phyloP scores from a whole-genome alignment of 2,888 invertebrate species.

The Archips xylosteana region DNA sequence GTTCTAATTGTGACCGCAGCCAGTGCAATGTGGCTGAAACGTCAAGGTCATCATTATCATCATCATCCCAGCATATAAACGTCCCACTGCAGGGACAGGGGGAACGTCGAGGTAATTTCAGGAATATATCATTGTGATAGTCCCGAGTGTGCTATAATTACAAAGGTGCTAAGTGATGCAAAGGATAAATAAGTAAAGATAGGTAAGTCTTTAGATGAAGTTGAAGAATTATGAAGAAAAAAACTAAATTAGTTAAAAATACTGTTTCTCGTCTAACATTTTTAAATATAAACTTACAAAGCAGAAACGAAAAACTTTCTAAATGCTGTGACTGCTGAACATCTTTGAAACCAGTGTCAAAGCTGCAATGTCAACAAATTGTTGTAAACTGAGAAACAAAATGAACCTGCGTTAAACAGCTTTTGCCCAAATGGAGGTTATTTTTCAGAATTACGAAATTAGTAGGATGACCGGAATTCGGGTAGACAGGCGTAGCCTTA shows the following conservation, averaged over 20 bases:
- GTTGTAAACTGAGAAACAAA: neutral
- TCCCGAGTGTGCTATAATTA: too few relatives aligned
- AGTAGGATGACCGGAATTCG: constrained; percentile 19
- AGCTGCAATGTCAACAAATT: neutral
- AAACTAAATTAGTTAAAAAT: too few relatives aligned
- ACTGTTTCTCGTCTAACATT: neutral
- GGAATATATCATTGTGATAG: too few relatives aligned
- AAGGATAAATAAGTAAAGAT: neutral
- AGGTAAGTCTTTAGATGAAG: too few relatives aligned
- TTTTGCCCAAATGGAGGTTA: neutral
- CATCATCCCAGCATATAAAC: too few relatives aligned
- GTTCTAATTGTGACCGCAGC: too few relatives aligned
- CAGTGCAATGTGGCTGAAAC: too few relatives aligned
- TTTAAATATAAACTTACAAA: neutral
- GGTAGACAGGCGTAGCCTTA: constrained; percentile 54
- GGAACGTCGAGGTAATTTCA: too few relatives aligned
- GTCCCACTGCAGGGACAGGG: too few relatives aligned
- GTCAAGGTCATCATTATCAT: too few relatives aligned
- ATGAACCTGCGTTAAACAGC: constrained; percentile 1
- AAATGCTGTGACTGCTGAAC: neutral
- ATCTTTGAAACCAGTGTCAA: neutral
- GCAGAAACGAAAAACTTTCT: too few relatives aligned
- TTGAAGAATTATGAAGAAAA: too few relatives aligned
- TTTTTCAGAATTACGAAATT: constrained; percentile 14
- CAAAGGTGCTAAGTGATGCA: neutral